Evolutionary conservation across 2,797 vertebrate genomes (phyloP).

Genomic region (Enteromius radiatus): DNA sequence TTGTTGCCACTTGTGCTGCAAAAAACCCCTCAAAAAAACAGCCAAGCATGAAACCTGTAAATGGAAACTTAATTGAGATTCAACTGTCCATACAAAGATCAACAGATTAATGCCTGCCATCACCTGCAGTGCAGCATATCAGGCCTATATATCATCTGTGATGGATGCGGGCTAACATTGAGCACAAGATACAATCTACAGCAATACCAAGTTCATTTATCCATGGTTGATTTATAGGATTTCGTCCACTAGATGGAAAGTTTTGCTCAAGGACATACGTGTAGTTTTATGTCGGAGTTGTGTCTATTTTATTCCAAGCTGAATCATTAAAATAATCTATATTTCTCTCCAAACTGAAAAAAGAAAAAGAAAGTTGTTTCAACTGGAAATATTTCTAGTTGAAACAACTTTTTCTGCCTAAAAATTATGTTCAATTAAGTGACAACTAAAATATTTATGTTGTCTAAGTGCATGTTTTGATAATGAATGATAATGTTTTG

Average conservation of each 20-base stretch:
- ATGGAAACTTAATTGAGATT: background rate
- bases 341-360: background rate
- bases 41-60: background rate
- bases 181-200: background rate
- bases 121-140: background rate
- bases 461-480: too few species aligned
- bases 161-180: background rate
- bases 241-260: background rate
- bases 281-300: background rate
- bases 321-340: background rate
- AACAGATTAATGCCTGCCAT: background rate
- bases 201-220: background rate
- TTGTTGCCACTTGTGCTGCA: background rate
- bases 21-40: background rate
- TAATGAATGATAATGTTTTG: too few species aligned
- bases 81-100: background rate
- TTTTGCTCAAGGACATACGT: background rate
- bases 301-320: background rate
- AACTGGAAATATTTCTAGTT: too few species aligned
- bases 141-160: background rate
- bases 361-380: too few species aligned
- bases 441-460: too few species aligned
- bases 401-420: too few species aligned
- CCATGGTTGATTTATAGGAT: background rate
- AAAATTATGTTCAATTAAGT: too few species aligned